phyloP scores from a whole-genome alignment of 2,113 vertebrate species.

The Columba livia region DNA sequence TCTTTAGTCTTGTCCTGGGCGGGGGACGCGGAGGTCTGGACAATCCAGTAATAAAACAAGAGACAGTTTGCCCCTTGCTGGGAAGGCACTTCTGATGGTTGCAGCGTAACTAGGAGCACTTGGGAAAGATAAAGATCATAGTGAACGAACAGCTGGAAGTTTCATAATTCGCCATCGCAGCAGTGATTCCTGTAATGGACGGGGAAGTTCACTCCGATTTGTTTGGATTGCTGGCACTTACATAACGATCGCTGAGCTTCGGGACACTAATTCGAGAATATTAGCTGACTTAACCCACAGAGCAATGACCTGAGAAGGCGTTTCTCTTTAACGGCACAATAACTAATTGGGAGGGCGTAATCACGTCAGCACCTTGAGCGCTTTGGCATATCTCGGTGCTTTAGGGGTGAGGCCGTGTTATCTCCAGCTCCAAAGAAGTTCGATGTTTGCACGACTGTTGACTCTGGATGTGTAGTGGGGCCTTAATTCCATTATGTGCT shows the following conservation, averaged over 20 bases:
- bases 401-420: neutral
- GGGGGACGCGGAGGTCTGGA: neutral
- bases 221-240: slow-evolving; percentile 31
- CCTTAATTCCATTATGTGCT: slow-evolving; percentile 54
- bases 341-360: neutral
- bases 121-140: neutral
- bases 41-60: neutral
- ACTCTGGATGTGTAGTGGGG: neutral
- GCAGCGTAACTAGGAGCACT: neutral
- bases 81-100: neutral
- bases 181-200: neutral
- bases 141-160: neutral
- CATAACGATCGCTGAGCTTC: neutral
- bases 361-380: neutral
- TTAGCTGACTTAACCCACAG: neutral
- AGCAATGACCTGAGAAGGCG: slow-evolving; percentile 28
- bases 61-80: neutral
- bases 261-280: neutral
- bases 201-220: neutral
- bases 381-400: neutral
- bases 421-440: neutral
- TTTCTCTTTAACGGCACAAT: neutral
- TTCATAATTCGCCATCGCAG: accelerated
- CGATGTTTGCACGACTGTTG: slow-evolving; percentile 7
- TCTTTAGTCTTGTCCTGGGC: accelerated